A percentile compares a stretch with the other conserved stretches of the same genome.
Evolutionary conservation across 35 echinoderm and acorn worm species (phyloP).

Genomic region (Diadema setosum): DNA sequence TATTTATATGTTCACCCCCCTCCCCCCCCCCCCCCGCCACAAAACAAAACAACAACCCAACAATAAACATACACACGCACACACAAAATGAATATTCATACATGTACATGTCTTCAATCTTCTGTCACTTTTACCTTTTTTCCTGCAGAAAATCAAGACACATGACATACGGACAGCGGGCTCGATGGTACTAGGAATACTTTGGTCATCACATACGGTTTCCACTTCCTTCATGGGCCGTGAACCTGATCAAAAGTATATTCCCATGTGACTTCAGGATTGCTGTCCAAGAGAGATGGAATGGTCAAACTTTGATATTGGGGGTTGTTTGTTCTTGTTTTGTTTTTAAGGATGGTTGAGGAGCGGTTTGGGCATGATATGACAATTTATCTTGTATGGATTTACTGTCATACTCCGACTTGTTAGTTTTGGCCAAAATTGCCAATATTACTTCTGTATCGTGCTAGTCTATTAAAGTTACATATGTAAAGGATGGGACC

Average conservation of each 20-base stretch:
- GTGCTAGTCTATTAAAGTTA: too few species aligned
- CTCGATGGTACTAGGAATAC: conserved; percentile 33
- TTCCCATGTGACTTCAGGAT: too few species aligned
- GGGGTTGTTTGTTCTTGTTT: too few species aligned
- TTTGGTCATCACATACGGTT: conserved; percentile 46
- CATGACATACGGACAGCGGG: conserved; percentile 40
- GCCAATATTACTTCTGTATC: too few species aligned
- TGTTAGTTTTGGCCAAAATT: too few species aligned
- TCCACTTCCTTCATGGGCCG: conserved; percentile 26
- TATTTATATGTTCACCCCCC: background rate
- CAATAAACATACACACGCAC: background rate
- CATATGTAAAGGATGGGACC: too few species aligned
- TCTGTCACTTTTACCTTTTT: background rate
- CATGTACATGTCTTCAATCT: background rate
- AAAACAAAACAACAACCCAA: background rate
- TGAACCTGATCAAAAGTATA: background rate
- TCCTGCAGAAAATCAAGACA: conserved; percentile 15
- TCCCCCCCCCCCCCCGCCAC: background rate
- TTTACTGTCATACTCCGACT: too few species aligned
- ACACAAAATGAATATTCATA: background rate
- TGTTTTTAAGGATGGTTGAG: too few species aligned
- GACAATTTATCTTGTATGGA: too few species aligned
- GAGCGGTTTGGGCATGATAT: too few species aligned
- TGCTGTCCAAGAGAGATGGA: too few species aligned
- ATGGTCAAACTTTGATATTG: too few species aligned